A percentile compares a stretch with the other conserved stretches of the same genome.
Conservation (phyloP, 2,888 invertebrate species). For the Epinotia nisella region DNA sequence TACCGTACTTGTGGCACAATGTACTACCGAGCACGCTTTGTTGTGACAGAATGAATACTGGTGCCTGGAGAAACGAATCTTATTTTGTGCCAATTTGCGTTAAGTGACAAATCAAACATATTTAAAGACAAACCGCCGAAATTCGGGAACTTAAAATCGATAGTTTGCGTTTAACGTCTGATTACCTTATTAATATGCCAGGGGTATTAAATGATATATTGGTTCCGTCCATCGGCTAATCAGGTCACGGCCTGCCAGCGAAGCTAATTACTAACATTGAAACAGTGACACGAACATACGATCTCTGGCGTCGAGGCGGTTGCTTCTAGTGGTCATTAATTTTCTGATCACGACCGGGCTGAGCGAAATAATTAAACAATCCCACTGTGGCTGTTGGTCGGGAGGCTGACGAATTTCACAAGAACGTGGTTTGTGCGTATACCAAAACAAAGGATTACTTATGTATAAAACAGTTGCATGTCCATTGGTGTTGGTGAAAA, state of each 20-base stretch:
- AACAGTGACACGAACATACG: constrained; percentile 43
- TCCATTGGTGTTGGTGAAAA: no score
- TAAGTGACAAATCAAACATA: not conserved
- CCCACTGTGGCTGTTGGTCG: constrained; percentile 68
- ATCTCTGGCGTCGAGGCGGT: constrained; percentile 45
- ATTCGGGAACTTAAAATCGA: constrained; percentile 2
- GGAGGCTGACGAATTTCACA: constrained; percentile 68
- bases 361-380: constrained; percentile 81
- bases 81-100: not conserved
- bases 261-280: constrained; percentile 40
- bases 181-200: constrained; percentile 34
- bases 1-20: no score
- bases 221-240: constrained; percentile 31
- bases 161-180: not conserved
- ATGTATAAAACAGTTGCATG: not conserved
- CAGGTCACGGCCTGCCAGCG: constrained; percentile 36
- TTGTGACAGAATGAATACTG: no score
- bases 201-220: constrained; percentile 28
- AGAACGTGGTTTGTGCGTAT: constrained; percentile 49
- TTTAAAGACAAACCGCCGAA: not conserved
- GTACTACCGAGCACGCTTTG: no score
- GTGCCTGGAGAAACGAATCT: not conserved
- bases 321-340: constrained; percentile 71
- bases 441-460: constrained; percentile 11
- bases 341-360: constrained; percentile 71